Conservation (phyloP, 2,888 invertebrate genomes). For the Trichopoda pennipes region DNA sequence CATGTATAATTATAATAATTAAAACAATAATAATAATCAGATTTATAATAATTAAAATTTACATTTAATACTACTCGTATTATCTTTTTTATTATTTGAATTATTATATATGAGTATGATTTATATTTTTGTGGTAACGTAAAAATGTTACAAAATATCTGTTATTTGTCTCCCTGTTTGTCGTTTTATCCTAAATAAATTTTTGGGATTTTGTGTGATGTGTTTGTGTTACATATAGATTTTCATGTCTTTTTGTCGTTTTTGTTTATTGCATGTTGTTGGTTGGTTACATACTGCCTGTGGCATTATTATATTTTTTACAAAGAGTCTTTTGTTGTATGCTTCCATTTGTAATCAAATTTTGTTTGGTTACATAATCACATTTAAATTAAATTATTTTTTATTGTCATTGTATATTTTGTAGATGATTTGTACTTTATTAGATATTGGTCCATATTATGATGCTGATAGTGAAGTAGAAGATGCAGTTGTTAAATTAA, state of each 20-base stretch:
- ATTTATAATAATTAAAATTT: too few relatives aligned
- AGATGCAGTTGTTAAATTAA: too few relatives aligned
- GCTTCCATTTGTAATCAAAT: constrained; percentile 61
- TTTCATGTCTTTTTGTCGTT: constrained; percentile 22
- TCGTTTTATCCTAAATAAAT: neutral
- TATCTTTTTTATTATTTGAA: neutral
- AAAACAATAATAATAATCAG: too few relatives aligned
- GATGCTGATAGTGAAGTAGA: too few relatives aligned
- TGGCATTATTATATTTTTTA: constrained; percentile 36
- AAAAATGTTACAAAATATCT: neutral
- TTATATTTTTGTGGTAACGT: too few relatives aligned
- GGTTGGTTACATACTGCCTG: constrained; percentile 44
- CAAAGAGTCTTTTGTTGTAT: constrained; percentile 42
- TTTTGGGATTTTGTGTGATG: neutral
- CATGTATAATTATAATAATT: too few relatives aligned
- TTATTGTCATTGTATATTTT: constrained; percentile 44
- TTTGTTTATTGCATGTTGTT: constrained; percentile 23
- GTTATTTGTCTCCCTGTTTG: constrained; percentile 6
- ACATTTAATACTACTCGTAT: too few relatives aligned
- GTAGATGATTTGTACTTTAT: neutral
- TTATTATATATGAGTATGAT: too few relatives aligned
- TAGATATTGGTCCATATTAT: too few relatives aligned
- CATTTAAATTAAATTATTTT: constrained; percentile 55
- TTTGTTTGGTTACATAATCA: constrained; percentile 63
- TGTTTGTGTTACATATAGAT: neutral